phyloP scores from a whole-genome alignment of 2,113 vertebrate genomes.

The Myotis lucifugus region DNA sequence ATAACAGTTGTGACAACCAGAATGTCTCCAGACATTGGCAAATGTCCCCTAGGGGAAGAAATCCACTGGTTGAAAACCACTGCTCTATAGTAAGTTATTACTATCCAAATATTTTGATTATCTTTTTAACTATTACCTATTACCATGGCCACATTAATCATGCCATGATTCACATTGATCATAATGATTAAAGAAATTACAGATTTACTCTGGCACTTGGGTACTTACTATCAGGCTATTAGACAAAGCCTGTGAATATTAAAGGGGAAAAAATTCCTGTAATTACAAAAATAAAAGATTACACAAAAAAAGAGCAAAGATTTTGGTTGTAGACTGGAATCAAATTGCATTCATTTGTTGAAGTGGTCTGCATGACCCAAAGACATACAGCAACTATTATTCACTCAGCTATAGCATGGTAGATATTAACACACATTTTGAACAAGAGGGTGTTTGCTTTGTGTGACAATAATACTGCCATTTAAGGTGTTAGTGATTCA shows the following conservation, averaged over 20 bases:
- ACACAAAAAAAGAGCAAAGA: constrained; percentile 53
- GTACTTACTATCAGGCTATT: constrained; percentile 39
- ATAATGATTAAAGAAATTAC: constrained; percentile 73
- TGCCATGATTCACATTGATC: constrained; percentile 54
- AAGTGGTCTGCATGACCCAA: constrained; percentile 49
- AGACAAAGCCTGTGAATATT: constrained; percentile 46
- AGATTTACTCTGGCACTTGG: constrained; percentile 45
- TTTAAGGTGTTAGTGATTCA: background rate
- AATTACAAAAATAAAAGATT: constrained; percentile 73
- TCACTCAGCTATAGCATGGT: background rate
- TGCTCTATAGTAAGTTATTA: constrained; percentile 22
- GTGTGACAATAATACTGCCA: background rate
- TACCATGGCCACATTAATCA: constrained; percentile 33
- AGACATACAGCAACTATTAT: background rate
- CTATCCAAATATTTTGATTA: constrained; percentile 70
- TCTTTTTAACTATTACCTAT: constrained; percentile 65
- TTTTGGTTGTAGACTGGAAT: constrained; percentile 32
- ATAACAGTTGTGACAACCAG: constrained; percentile 44
- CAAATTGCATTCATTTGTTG: constrained; percentile 58
- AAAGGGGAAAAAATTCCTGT: constrained; percentile 54
- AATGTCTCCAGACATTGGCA: constrained; percentile 34
- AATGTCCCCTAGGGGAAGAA: constrained; percentile 8
- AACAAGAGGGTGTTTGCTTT: background rate
- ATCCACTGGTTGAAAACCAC: background rate
- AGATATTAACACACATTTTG: constrained; percentile 28